Conservation (phyloP, 2,888 invertebrate genomes). For the Pachymerium ferrugineum region DNA sequence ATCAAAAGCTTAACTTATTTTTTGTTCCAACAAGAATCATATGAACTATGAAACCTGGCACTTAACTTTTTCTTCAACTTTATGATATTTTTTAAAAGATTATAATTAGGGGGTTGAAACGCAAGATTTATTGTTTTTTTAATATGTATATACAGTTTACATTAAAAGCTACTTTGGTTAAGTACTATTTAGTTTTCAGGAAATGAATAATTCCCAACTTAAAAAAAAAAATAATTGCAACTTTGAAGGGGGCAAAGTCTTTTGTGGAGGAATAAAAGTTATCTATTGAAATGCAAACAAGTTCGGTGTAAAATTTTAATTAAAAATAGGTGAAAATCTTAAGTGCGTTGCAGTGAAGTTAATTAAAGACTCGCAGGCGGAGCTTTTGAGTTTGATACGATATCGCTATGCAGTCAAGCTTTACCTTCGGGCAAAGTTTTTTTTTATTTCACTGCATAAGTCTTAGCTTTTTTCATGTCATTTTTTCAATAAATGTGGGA, state of each 20-base stretch:
- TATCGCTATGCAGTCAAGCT: background rate
- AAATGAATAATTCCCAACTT: too few species aligned
- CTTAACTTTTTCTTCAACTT: background rate
- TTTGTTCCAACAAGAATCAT: background rate
- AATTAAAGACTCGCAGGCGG: constrained; percentile 5
- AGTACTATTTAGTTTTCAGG: too few species aligned
- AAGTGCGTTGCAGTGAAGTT: background rate
- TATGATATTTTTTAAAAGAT: background rate
- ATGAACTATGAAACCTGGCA: background rate
- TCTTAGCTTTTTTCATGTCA: background rate
- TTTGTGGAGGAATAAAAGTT: too few species aligned
- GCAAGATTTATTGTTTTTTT: too few species aligned
- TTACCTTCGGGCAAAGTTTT: background rate
- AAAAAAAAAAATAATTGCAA: too few species aligned
- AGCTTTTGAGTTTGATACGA: constrained; percentile 5
- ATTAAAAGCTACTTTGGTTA: too few species aligned
- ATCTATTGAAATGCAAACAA: too few species aligned
- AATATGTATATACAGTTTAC: too few species aligned
- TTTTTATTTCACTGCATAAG: background rate
- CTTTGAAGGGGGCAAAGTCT: too few species aligned
- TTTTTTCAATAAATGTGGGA: background rate
- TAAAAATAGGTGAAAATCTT: background rate
- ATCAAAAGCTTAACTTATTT: background rate
- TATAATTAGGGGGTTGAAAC: too few species aligned
- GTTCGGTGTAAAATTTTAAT: background rate